These are phyloP conservation scores for Ammospiza caudacuta DNA, from an alignment of 2,113 vertebrate species.

Conservation along the genomic window DNA sequence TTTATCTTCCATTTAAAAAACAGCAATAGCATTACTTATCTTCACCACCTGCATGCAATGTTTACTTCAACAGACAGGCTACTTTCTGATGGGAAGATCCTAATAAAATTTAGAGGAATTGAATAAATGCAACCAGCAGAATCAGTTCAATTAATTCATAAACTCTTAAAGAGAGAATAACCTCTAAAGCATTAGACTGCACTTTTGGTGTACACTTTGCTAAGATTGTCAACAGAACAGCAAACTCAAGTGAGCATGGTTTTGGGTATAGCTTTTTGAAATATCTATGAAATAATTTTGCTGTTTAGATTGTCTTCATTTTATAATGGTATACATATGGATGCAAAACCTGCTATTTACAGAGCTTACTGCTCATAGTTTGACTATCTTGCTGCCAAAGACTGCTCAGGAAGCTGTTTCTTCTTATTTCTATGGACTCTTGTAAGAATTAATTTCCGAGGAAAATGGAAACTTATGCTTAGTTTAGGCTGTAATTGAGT, in stretches of 20 bases:
- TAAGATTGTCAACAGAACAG: not conserved
- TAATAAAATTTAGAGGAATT: not conserved
- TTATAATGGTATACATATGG: not conserved
- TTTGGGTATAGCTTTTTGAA: not conserved
- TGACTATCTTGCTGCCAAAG: not conserved
- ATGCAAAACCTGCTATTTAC: not conserved
- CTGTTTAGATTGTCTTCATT: not conserved
- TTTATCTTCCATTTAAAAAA: not conserved
- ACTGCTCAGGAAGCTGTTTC: not conserved
- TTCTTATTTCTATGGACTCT: not conserved
- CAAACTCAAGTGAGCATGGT: not conserved
- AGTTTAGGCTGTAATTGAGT: not conserved
- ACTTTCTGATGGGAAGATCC: not conserved
- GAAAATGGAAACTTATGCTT: conserved; percentile 56
- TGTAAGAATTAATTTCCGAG: conserved; percentile 47
- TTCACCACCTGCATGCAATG: not conserved
- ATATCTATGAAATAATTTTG: not conserved
- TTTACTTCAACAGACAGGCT: not conserved
- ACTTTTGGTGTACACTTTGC: not conserved
- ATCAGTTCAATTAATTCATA: not conserved
- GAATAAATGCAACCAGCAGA: not conserved
- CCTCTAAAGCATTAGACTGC: not conserved
- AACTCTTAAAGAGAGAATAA: not conserved
- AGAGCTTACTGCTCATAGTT: conserved; percentile 15
- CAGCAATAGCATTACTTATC: not conserved